These are phyloP conservation scores for Hipparchia semele DNA, from an alignment of 2,888 invertebrate species.

Conservation along the genomic window DNA sequence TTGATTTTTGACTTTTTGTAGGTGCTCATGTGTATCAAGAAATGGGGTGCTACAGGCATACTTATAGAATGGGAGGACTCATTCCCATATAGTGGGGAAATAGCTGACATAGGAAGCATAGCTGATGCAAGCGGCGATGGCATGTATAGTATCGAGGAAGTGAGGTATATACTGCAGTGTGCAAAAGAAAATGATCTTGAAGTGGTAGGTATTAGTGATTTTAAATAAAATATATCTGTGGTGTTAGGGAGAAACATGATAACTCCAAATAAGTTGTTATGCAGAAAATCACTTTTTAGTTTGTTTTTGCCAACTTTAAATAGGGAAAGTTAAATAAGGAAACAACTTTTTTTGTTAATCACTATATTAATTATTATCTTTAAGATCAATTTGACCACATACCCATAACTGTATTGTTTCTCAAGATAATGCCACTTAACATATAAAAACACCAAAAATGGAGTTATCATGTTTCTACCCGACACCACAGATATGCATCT, in stretches of 20 bases:
- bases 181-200: slow-evolving; percentile 86
- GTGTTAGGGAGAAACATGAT: too few species aligned
- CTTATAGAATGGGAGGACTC: slow-evolving; percentile 95
- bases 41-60: slow-evolving; percentile 91
- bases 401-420: too few species aligned
- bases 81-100: slow-evolving; percentile 88
- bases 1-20: slow-evolving; percentile 1
- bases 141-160: slow-evolving; percentile 77
- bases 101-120: slow-evolving; percentile 83
- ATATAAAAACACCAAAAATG: too few species aligned
- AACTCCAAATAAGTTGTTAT: too few species aligned
- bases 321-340: too few species aligned
- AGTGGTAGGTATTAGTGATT: slow-evolving; percentile 77
- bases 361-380: too few species aligned
- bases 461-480: too few species aligned
- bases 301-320: too few species aligned
- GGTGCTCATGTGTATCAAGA: slow-evolving; percentile 59
- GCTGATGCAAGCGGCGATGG: slow-evolving; percentile 84
- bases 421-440: too few species aligned
- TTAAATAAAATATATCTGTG: neutral
- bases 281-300: too few species aligned
- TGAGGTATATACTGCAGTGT: slow-evolving; percentile 85
- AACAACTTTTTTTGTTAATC: too few species aligned
- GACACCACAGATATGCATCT: neutral
- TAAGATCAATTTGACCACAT: too few species aligned